Conservation (phyloP, 2,888 invertebrate species). For the Graphium colonna region DNA sequence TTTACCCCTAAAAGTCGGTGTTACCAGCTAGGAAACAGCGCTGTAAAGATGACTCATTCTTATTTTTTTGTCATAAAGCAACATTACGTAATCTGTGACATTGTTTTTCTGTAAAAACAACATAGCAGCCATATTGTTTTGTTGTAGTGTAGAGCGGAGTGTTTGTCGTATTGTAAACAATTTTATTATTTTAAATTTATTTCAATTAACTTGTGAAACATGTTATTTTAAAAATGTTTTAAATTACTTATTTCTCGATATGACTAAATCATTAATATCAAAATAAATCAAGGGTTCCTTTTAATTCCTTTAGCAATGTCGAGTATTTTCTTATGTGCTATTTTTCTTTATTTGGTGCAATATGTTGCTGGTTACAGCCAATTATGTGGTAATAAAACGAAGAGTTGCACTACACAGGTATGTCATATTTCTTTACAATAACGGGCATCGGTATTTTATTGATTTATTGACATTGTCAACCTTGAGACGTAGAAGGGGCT, state of each 20-base stretch:
- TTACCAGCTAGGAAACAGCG: too few relatives aligned
- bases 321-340: slow-evolving; percentile 38
- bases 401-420: slow-evolving; percentile 67
- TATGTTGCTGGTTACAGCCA: slow-evolving; percentile 42
- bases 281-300: neutral
- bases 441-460: slow-evolving; percentile 27
- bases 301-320: slow-evolving; percentile 8
- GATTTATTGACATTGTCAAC: slow-evolving; percentile 33
- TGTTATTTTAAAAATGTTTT: slow-evolving; percentile 15
- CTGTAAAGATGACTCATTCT: slow-evolving; percentile 17
- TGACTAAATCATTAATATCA: slow-evolving; percentile 7
- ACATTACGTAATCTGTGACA: slow-evolving; percentile 17
- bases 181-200: slow-evolving; percentile 16
- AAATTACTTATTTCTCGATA: slow-evolving; percentile 1
- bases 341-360: slow-evolving; percentile 27
- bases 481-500: slow-evolving; percentile 22
- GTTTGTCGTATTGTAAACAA: slow-evolving; percentile 10
- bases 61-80: slow-evolving; percentile 1
- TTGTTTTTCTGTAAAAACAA: slow-evolving; percentile 11
- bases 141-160: slow-evolving; percentile 5
- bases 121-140: slow-evolving; percentile 20
- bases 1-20: too few relatives aligned
- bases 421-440: slow-evolving; percentile 15
- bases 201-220: slow-evolving; percentile 7
- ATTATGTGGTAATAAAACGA: slow-evolving; percentile 53